Evolutionary conservation across 2,797 vertebrate genomes (phyloP).

Genomic region (Anas bernieri): DNA sequence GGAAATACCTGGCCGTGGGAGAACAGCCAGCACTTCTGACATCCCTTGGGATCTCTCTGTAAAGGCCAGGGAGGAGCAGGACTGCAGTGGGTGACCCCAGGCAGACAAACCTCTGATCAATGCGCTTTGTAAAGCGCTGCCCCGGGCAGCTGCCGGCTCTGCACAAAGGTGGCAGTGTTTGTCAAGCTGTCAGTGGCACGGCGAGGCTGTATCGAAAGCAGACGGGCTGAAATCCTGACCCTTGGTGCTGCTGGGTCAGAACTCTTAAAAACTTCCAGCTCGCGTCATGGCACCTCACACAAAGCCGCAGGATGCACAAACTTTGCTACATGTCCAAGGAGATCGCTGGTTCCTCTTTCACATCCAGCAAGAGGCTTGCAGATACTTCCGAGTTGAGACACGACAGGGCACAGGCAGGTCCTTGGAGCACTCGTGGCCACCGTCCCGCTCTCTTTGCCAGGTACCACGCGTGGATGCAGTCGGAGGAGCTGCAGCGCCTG

Average conservation of each 20-base stretch:
- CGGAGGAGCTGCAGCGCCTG: slow-evolving; percentile 89
- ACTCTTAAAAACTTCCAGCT: not conserved
- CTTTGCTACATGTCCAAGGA: not conserved
- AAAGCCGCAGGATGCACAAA: not conserved
- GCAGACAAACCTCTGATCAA: too few species aligned
- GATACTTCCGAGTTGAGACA: not conserved
- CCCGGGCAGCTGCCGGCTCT: not conserved
- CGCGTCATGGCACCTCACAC: not conserved
- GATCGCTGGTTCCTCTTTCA: not conserved
- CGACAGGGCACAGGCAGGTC: not conserved
- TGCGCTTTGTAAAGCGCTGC: not conserved
- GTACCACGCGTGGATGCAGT: slow-evolving; percentile 96
- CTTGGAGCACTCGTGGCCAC: accelerated
- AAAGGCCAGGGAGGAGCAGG: not conserved
- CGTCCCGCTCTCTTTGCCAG: slow-evolving; percentile 47
- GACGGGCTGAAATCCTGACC: accelerated
- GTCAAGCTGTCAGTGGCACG: not conserved
- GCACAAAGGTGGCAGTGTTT: not conserved
- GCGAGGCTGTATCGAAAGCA: not conserved
- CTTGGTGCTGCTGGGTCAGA: not conserved
- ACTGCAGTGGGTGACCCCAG: not conserved
- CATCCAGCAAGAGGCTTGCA: not conserved
- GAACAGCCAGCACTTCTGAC: accelerated
- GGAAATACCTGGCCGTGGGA: not conserved
- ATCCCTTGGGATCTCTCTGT: accelerated